Evolutionary conservation across 2,797 vertebrate species (phyloP).

Genomic region (Buphagus erythrorhynchus): DNA sequence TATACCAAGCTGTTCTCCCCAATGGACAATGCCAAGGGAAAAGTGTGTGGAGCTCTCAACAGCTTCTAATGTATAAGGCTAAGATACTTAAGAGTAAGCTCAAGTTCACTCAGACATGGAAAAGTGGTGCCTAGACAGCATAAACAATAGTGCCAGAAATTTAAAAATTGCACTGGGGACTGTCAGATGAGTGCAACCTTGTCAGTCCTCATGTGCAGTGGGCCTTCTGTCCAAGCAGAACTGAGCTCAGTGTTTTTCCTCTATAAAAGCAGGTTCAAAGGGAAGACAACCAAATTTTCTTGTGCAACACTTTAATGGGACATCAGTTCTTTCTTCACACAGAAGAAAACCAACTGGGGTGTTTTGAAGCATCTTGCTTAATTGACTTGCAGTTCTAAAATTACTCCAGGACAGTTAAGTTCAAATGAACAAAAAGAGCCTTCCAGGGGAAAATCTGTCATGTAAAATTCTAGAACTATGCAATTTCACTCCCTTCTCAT

Average conservation of each 20-base stretch:
- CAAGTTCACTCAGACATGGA: background rate
- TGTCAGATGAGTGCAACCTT: background rate
- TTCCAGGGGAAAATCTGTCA: background rate
- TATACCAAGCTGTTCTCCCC: background rate
- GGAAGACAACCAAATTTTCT: background rate
- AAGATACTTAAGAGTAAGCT: background rate
- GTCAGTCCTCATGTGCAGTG: rapidly evolving
- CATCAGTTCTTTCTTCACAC: background rate
- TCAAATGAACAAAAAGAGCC: background rate
- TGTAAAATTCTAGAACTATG: background rate
- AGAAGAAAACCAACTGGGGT: background rate
- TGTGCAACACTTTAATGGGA: background rate
- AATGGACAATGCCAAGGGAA: background rate
- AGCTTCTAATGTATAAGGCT: background rate
- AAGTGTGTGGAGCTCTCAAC: background rate
- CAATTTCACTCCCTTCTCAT: background rate
- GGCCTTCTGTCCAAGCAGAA: background rate
- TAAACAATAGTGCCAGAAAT: background rate
- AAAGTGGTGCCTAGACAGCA: background rate
- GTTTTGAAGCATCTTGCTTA: background rate
- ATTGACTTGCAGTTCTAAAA: background rate
- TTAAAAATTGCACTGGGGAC: background rate
- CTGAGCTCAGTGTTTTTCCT: background rate
- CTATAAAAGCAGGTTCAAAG: background rate
- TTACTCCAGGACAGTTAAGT: background rate